A percentile compares a stretch with the other conserved stretches of the same genome.
phyloP scores from a whole-genome alignment of 2,113 vertebrate genomes.

The Labrus mixtus region DNA sequence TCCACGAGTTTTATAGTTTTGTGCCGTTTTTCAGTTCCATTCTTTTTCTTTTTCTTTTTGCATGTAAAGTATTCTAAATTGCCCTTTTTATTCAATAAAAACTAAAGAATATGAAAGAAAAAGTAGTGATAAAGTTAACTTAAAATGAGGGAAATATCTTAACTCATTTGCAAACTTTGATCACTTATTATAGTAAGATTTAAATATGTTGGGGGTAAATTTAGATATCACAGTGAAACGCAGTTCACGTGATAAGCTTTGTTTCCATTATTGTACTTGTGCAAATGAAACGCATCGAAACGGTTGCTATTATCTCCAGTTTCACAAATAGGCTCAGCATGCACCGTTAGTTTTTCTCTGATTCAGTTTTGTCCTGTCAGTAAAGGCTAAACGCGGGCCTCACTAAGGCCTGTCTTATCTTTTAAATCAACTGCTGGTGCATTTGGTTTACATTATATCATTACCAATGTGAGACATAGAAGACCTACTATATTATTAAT shows the following conservation, averaged over 20 bases:
- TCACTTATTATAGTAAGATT: too few relatives aligned
- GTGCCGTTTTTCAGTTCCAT: background rate
- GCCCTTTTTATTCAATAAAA: too few relatives aligned
- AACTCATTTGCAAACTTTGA: background rate
- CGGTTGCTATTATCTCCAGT: constrained; percentile 32
- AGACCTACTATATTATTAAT: constrained; percentile 9
- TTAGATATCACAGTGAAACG: background rate
- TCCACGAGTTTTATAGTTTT: background rate
- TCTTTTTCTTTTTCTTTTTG: background rate
- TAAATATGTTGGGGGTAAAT: background rate
- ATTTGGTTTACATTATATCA: constrained; percentile 11
- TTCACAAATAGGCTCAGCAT: constrained; percentile 33
- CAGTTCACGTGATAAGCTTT: constrained; percentile 7
- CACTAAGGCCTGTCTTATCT: constrained; percentile 32
- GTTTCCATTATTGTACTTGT: constrained; percentile 18
- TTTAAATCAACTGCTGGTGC: constrained; percentile 18
- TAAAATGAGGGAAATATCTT: too few relatives aligned
- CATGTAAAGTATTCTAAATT: background rate
- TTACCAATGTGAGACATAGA: background rate
- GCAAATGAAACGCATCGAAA: constrained; percentile 43
- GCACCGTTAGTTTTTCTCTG: constrained; percentile 35
- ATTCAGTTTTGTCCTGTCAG: constrained; percentile 23
- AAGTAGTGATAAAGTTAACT: too few relatives aligned
- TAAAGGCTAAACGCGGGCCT: constrained; percentile 19
- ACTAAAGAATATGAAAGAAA: too few relatives aligned